Evolutionary conservation across 2,888 invertebrate genomes (phyloP).

Genomic region (Drosophila melanosoma): DNA sequence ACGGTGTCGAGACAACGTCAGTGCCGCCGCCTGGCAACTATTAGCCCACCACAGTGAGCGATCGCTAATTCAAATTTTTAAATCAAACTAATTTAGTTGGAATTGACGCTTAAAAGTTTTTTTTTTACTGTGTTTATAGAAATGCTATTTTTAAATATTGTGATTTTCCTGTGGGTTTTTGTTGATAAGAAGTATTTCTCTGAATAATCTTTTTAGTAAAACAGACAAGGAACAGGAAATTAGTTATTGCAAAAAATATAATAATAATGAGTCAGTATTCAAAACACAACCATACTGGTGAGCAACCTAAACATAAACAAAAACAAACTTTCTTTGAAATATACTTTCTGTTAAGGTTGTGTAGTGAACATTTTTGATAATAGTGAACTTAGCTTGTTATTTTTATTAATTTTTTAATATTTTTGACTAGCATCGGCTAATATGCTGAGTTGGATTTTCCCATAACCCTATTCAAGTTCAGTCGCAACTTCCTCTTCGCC

Average conservation of each 20-base stretch:
- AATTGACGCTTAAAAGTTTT: background rate
- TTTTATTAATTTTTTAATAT: background rate
- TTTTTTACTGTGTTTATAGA: rapidly evolving
- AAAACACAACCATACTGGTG: background rate
- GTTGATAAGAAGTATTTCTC: background rate
- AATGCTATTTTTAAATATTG: background rate
- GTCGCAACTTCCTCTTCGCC: conserved; percentile 7
- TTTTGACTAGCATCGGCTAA: background rate
- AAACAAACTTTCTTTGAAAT: too few species aligned
- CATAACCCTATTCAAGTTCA: background rate
- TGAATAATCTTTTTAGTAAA: background rate
- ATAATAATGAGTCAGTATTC: background rate
- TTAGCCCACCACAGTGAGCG: conserved; percentile 2
- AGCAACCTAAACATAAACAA: background rate
- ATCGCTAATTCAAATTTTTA: background rate
- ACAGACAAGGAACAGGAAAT: background rate
- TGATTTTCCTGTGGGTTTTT: background rate
- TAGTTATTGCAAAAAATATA: background rate
- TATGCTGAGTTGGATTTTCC: background rate
- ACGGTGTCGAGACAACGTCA: conserved; percentile 5
- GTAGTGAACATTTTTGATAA: background rate
- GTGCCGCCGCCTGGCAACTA: background rate
- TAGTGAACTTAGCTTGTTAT: background rate
- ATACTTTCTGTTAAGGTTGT: background rate
- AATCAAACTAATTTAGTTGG: background rate